phyloP scores from a whole-genome alignment of 2,888 invertebrate genomes.

The Hirtodrosophila alboralis region DNA sequence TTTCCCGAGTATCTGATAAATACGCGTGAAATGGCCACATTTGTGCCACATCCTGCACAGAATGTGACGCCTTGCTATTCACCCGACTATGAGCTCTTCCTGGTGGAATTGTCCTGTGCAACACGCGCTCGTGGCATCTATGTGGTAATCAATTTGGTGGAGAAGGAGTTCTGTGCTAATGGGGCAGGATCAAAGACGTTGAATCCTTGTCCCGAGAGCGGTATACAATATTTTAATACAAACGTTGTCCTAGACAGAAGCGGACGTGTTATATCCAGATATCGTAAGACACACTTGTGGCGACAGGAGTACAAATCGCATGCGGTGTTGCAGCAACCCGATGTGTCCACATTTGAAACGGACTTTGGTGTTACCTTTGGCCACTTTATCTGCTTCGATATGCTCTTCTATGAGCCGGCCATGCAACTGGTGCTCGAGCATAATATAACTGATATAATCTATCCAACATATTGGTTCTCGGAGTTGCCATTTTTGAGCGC shows the following conservation, averaged over 20 bases:
- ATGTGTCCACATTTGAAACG: conserved; percentile 88
- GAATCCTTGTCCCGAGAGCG: conserved; percentile 58
- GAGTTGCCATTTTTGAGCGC: conserved; percentile 88
- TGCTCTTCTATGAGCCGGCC: conserved; percentile 90
- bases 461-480: conserved; percentile 91
- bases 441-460: conserved; percentile 83
- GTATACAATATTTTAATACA: conserved; percentile 87
- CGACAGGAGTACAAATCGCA: conserved; percentile 85
- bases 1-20: conserved; percentile 89
- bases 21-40: conserved; percentile 67
- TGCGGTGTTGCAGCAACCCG: conserved; percentile 84
- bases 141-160: conserved; percentile 85
- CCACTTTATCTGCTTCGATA: conserved; percentile 92
- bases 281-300: conserved; percentile 81
- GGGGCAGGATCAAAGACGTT: conserved; percentile 35
- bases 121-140: conserved; percentile 85
- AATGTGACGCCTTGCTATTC: conserved; percentile 78
- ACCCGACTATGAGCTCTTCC: conserved; percentile 61
- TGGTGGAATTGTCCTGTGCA: conserved; percentile 85
- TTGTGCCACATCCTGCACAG: conserved; percentile 80
- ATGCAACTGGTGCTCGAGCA: conserved; percentile 82
- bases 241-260: conserved; percentile 90
- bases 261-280: conserved; percentile 88
- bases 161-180: conserved; percentile 85
- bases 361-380: conserved; percentile 93